Base-by-base conservation (phyloP, 1,140 invertebrate genomes). In the Caerostris extrusa region DNA sequence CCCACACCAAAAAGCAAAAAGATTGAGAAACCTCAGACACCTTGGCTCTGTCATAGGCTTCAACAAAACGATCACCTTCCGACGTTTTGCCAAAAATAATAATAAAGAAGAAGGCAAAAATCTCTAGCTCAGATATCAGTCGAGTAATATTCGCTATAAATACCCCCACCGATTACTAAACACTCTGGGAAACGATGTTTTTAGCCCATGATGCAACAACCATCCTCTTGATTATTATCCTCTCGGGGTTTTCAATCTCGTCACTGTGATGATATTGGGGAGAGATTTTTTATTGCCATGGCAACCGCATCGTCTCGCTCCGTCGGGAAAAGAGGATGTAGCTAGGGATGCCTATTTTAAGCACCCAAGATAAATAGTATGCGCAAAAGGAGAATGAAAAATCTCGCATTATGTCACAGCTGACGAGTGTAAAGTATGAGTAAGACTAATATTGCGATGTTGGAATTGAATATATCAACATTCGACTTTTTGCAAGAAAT, bases 271-370 rank as follows among this genome's bases (percentile, higher is more conserved):
- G 19, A 67, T 88, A 88, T 88, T 53, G 0, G 10, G 34, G 34
- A 34, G 60, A 67, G 86, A 88, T 88, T 88, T 88, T n/a, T 67
- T 88, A 88, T 88, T 88, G 86, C 86, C 60, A 88, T 88, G 17
- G 57, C 86, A 88, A 88, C 86, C 7, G 12, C 19, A 60, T 60
- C 64, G 64, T 7, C 58, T 56, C 58, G 57, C 58, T 19, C 34
- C 60, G 8, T 2, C n/a, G 82, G 12, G 82, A 10, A 34, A 34
- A 77, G 34, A 10, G 3, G 50, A 17, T 7, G 34, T 58, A 2
- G 14, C 14, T 56, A 17, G 17, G 4, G 17, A 19, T 58, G 55
- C 6, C 57, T 85, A 85, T 85, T 85, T 85, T 85, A 58, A 57
- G 82, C 55, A 85, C n/a, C 86, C 61, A 88, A 88, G 61, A 88